Evolutionary conservation across 2,113 vertebrate genomes (phyloP).

Genomic region (Columba janthina): DNA sequence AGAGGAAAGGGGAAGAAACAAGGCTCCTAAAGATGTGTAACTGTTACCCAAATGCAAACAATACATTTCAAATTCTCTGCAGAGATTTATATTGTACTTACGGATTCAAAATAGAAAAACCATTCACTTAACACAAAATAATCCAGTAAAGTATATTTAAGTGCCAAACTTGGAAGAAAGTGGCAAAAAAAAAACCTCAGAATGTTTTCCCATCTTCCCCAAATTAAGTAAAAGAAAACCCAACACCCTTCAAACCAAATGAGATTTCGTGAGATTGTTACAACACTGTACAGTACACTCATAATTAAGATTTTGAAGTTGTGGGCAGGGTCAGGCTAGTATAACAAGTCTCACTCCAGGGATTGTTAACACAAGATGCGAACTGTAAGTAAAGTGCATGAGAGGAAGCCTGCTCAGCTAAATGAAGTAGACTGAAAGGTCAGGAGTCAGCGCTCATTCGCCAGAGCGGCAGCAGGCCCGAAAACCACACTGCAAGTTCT

Average conservation of each 20-base stretch:
- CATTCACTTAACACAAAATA: conserved; percentile 66
- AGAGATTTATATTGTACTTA: conserved; percentile 62
- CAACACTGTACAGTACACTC: conserved; percentile 74
- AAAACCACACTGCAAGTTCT: conserved; percentile 99
- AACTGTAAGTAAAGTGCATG: conserved; percentile 92
- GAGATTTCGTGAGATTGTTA: conserved; percentile 63
- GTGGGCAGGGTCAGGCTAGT: conserved; percentile 64
- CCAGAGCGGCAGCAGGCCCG: conserved; percentile 98
- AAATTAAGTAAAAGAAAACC: conserved; percentile 58
- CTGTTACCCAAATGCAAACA: conserved; percentile 47
- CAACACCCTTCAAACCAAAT: conserved; percentile 67
- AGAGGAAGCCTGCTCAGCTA: conserved; percentile 82
- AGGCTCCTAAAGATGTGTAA: conserved; percentile 57
- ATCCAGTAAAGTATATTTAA: conserved; percentile 64
- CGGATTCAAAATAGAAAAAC: conserved; percentile 22
- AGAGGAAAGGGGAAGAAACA: conserved; percentile 53
- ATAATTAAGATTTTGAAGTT: conserved; percentile 57
- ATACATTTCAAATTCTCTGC: conserved; percentile 40
- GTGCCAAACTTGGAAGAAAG: conserved; percentile 64
- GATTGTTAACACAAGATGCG: conserved; percentile 78
- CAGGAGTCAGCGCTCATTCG: conserved; percentile 83
- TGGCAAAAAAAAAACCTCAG: conserved; percentile 40
- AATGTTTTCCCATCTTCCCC: conserved; percentile 52
- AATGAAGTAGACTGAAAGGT: conserved; percentile 73
- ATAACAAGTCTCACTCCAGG: conserved; percentile 70